These are phyloP conservation scores for Rhinogobius similis DNA, from an alignment of 2,113 vertebrate genomes.

Conservation along the genomic window DNA sequence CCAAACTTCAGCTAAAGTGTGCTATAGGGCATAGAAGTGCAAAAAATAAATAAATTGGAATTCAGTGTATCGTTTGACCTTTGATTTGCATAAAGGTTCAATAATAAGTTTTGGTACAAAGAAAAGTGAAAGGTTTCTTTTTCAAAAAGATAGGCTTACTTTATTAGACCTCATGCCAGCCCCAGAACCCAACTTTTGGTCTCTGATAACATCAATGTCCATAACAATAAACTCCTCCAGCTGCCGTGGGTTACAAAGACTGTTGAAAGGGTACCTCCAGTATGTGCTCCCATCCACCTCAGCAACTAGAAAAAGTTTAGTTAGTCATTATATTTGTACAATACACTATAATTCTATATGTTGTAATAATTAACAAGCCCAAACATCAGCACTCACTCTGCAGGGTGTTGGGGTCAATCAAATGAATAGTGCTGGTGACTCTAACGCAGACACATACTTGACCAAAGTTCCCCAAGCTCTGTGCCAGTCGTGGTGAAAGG, in stretches of 20 bases:
- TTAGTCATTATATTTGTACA: background rate
- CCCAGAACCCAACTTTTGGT: conserved; percentile 84
- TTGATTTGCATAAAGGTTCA: conserved; percentile 32
- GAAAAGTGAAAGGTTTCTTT: conserved; percentile 20
- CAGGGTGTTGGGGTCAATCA: conserved; percentile 91
- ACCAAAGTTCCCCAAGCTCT: conserved; percentile 94
- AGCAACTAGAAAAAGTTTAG: conserved; percentile 79
- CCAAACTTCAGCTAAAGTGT: conserved; percentile 93
- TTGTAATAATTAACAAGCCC: background rate
- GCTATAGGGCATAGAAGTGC: conserved; percentile 75
- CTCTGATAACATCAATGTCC: conserved; percentile 83
- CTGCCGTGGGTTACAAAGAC: conserved; percentile 88
- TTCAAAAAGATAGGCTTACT: conserved; percentile 70
- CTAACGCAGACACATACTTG: conserved; percentile 94
- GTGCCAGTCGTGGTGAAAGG: conserved; percentile 90
- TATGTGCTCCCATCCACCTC: conserved; percentile 91
- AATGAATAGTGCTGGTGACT: conserved; percentile 90
- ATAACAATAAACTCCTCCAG: conserved; percentile 95
- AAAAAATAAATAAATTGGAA: background rate
- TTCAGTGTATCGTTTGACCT: conserved; percentile 20
- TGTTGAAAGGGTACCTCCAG: conserved; percentile 92
- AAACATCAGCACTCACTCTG: conserved; percentile 91
- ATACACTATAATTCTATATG: background rate
- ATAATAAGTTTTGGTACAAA: conserved; percentile 53
- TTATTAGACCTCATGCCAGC: conserved; percentile 89